These are phyloP conservation scores for Microplitis demolitor DNA, from an alignment of 1,140 invertebrate genomes.

Conservation along the genomic window DNA sequence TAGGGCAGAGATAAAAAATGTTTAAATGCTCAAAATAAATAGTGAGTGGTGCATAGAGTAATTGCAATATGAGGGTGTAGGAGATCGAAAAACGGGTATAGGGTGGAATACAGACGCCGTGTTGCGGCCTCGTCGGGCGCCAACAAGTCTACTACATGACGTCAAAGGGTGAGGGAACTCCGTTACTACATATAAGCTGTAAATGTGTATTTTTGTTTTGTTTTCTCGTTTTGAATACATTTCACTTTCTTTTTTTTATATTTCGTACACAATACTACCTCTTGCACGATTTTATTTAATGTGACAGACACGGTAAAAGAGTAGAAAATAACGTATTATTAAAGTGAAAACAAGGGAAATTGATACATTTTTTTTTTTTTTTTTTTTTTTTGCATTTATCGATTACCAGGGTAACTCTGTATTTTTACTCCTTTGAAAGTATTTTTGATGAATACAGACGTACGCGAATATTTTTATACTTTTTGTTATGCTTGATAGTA, in stretches of 20 bases:
- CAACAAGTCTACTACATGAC: slow-evolving; percentile 44
- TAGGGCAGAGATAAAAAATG: too few relatives aligned
- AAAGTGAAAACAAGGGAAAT: not conserved
- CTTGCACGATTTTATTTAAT: too few relatives aligned
- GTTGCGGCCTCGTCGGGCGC: slow-evolving; percentile 32
- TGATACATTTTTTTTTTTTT: too few relatives aligned
- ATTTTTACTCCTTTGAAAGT: not conserved
- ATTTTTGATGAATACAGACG: not conserved
- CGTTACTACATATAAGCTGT: slow-evolving; percentile 4
- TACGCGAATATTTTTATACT: not conserved
- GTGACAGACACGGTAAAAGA: not conserved
- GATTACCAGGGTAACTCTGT: too few relatives aligned
- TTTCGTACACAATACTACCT: too few relatives aligned
- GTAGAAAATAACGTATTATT: not conserved
- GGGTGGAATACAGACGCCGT: not conserved
- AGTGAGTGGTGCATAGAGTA: not conserved
- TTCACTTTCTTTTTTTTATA: not conserved
- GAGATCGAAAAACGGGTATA: not conserved
- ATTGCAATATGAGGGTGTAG: not conserved
- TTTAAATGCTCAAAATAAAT: not conserved
- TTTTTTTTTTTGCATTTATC: too few relatives aligned
- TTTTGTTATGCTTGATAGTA: not conserved
- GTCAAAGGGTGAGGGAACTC: slow-evolving; percentile 44
- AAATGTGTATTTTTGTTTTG: not conserved
- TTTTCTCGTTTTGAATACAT: not conserved